phyloP scores from a whole-genome alignment of 2,888 invertebrate species.

The Volucella inflata region DNA sequence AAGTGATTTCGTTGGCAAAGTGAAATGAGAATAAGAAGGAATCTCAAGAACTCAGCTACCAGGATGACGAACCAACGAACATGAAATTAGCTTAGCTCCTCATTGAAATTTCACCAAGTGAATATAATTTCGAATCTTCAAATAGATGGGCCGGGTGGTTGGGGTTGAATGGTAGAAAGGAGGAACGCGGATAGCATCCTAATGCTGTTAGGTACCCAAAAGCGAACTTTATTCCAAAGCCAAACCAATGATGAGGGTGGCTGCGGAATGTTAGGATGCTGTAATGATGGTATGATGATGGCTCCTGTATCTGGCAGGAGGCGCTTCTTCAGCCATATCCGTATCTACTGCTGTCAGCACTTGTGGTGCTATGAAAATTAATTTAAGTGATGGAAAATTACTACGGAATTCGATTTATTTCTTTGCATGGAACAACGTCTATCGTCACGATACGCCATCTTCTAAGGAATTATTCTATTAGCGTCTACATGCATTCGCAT shows the following conservation, averaged over 20 bases:
- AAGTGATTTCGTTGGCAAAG: constrained; percentile 33
- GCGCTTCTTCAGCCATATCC: constrained; percentile 2
- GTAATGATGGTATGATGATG: too few species aligned
- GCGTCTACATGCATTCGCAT: constrained; percentile 15
- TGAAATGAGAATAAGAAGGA: neutral
- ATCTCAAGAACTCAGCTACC: constrained; percentile 22
- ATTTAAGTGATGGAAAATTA: constrained; percentile 76
- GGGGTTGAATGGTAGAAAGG: neutral
- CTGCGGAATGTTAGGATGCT: too few species aligned
- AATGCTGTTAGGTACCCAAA: constrained; percentile 23
- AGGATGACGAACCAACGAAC: constrained; percentile 43
- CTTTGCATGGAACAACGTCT: constrained; percentile 28
- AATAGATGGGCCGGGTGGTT: constrained; percentile 12
- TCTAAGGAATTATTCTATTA: constrained; percentile 61
- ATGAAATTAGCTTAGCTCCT: constrained; percentile 59
- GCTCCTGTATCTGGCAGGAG: constrained; percentile 3
- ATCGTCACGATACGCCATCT: neutral
- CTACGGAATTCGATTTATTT: constrained; percentile 76
- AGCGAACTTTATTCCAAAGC: constrained; percentile 11
- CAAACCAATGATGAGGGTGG: neutral
- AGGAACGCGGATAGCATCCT: constrained; percentile 48
- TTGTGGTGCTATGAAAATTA: constrained; percentile 69
- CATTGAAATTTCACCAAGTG: constrained; percentile 60
- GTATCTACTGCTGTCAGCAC: constrained; percentile 41
- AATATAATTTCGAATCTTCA: constrained; percentile 57